phyloP scores from a whole-genome alignment of 2,797 vertebrate species.

The Holocentrus rufus region DNA sequence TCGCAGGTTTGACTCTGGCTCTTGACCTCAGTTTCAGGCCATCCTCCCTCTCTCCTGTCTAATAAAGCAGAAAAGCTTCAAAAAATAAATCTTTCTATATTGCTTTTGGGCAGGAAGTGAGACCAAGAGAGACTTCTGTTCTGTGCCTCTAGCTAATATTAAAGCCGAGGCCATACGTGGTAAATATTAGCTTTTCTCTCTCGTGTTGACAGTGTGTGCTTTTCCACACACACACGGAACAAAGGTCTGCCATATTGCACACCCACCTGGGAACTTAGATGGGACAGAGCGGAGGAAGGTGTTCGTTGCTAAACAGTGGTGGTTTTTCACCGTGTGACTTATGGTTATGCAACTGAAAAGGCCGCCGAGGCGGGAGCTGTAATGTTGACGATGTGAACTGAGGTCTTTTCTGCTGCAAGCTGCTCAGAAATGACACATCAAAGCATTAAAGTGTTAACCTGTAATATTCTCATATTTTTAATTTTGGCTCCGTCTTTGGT shows the following conservation, averaged over 20 bases:
- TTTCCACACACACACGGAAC: conserved; percentile 81
- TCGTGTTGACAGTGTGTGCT: conserved; percentile 84
- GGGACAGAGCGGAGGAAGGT: conserved; percentile 58
- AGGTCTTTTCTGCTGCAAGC: conserved; percentile 56
- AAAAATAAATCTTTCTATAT: conserved; percentile 44
- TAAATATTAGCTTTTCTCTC: conserved; percentile 86
- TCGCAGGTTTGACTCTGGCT: not conserved
- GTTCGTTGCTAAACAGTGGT: conserved; percentile 65
- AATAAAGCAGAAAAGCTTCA: conserved; percentile 42
- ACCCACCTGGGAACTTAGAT: conserved; percentile 73
- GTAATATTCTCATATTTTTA: not conserved
- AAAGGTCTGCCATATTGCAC: conserved; percentile 81
- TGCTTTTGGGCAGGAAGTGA: conserved; percentile 49
- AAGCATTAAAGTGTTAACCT: conserved; percentile 21
- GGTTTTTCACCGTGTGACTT: conserved; percentile 73
- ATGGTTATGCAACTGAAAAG: conserved; percentile 70
- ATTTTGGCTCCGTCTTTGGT: too few species aligned
- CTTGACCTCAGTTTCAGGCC: conserved; percentile 6
- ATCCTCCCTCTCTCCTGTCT: conserved; percentile 20
- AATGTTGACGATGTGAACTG: conserved; percentile 61
- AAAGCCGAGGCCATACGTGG: conserved; percentile 80
- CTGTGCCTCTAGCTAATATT: conserved; percentile 80
- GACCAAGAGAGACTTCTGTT: conserved; percentile 69
- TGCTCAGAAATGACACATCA: conserved; percentile 24
- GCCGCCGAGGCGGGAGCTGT: conserved; percentile 55